Percentiles rank a stretch among this genome's conserved stretches.
Conservation (phyloP, 2,797 vertebrate species). For the Anguilla obscura region DNA sequence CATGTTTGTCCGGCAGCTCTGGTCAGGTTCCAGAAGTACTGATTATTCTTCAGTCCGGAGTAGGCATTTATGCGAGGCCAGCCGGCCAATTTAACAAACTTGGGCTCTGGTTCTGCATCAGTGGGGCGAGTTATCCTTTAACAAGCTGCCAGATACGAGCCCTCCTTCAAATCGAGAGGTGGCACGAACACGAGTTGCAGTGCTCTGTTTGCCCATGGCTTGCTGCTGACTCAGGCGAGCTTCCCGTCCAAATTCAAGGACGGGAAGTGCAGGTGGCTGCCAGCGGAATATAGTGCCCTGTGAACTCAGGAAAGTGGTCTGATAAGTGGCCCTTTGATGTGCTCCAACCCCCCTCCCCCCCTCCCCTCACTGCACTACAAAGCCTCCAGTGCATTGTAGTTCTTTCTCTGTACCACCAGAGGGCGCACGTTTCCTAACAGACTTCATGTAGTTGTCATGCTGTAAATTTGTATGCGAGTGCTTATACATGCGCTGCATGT, state of each 20-base stretch:
- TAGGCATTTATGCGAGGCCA: slow-evolving; percentile 4
- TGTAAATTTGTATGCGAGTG: slow-evolving; percentile 3
- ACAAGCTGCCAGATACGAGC: slow-evolving; percentile 17
- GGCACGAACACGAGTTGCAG: neutral
- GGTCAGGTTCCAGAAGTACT: neutral
- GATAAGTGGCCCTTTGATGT: slow-evolving; percentile 18
- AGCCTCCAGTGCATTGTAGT: slow-evolving; percentile 24
- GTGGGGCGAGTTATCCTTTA: slow-evolving; percentile 25
- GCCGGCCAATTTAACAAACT: slow-evolving; percentile 23
- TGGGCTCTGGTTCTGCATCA: slow-evolving; percentile 3
- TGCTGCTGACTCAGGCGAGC: slow-evolving; percentile 20
- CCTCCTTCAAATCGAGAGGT: neutral
- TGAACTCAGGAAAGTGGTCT: neutral
- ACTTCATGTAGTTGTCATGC: too few relatives aligned
- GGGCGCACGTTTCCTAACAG: neutral
- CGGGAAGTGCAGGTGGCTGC: neutral
- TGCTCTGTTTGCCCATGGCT: slow-evolving; percentile 27
- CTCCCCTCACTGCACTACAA: slow-evolving; percentile 43
- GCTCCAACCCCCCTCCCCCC: neutral
- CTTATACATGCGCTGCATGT: neutral
- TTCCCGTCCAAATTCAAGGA: slow-evolving; percentile 30
- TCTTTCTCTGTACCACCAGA: slow-evolving; percentile 1
- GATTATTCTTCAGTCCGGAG: neutral
- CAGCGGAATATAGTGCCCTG: neutral
- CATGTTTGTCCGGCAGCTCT: neutral